Percentiles rank a stretch among this genome's conserved stretches.
Conservation (phyloP, 2,888 invertebrate genomes). For the Busseola fusca region DNA sequence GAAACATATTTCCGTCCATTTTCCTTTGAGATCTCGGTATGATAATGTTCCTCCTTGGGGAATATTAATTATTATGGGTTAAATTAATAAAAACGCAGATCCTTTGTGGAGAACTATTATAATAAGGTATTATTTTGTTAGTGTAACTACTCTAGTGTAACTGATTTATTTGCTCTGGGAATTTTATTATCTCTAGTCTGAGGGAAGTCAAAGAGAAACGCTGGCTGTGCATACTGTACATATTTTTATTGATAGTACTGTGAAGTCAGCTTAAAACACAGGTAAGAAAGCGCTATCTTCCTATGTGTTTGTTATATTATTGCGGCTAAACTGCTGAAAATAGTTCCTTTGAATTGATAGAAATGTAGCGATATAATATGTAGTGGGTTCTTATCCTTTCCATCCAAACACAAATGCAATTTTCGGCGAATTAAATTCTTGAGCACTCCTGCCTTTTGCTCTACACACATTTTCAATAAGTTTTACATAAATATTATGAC, state of each 20-base stretch:
- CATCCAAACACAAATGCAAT: neutral
- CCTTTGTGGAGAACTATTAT: conserved; percentile 29
- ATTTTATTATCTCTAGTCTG: neutral
- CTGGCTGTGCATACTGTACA: neutral
- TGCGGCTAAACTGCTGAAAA: neutral
- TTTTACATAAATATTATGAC: too few relatives aligned
- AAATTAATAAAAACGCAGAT: conserved; percentile 39
- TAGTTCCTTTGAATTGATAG: neutral
- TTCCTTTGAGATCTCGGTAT: conserved; percentile 49
- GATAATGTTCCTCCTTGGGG: conserved; percentile 23
- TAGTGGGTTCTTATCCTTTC: neutral
- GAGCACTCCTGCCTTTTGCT: neutral
- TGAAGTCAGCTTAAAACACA: neutral
- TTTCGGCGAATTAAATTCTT: neutral
- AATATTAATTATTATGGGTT: conserved; percentile 42
- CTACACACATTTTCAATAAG: neutral
- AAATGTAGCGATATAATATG: neutral
- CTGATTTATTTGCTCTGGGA: conserved; percentile 5
- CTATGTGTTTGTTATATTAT: neutral
- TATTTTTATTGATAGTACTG: neutral
- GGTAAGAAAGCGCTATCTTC: neutral
- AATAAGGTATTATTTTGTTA: neutral
- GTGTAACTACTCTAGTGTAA: neutral
- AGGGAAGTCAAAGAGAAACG: neutral
- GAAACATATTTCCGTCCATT: conserved; percentile 61